Evolutionary conservation across 2,113 vertebrate genomes (phyloP), one percentile per base, ranked within the genome.

Genomic region (Abramis brama): DNA sequence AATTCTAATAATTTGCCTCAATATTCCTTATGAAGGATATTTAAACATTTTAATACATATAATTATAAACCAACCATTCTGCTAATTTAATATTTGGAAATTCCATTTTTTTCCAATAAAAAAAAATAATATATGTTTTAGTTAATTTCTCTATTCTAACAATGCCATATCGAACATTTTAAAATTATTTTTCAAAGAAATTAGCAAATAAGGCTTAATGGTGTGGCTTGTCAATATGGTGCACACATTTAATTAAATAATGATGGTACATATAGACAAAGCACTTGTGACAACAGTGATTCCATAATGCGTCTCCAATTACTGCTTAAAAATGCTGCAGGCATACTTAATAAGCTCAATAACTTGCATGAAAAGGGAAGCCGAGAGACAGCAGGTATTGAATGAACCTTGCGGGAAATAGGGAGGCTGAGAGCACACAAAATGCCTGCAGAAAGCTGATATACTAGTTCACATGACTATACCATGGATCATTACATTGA

Each of bases 361-460:
- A 62, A 23, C 79, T 36, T 45, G 71, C 68, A 75, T 62, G 79
- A 27, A 82, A 55, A 79, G 74, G 13, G 70, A 88, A 90, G 83
- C 86, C 71, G 78, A 76, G 85, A 85, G 70, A 76, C 78, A 59
- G 52, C 55, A 66, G 77, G 84, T 89, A 91, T 90, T 88, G 86
- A 91, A 90, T 93, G 89, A 89, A 93, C 82, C 89, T 91, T 93
- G 90, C 93, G 90, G 94, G 93, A 95, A 94, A 89, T 88, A 81
- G 91, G 79, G 66, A 84, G 77, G 86, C 90, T 89, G 91, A 80
- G 91, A 91, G 89, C 89, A 92, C 85, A 92, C 92, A 93, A 91
- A 93, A 91, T 88, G 89, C 91, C 78, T 15, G 91, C 90, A 91
- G 94, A 93, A 94, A 95, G 90, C 89, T 59, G 92, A 95, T 94